phyloP scores from a whole-genome alignment of 2,797 vertebrate genomes.

The Threskiornis aethiopicus region DNA sequence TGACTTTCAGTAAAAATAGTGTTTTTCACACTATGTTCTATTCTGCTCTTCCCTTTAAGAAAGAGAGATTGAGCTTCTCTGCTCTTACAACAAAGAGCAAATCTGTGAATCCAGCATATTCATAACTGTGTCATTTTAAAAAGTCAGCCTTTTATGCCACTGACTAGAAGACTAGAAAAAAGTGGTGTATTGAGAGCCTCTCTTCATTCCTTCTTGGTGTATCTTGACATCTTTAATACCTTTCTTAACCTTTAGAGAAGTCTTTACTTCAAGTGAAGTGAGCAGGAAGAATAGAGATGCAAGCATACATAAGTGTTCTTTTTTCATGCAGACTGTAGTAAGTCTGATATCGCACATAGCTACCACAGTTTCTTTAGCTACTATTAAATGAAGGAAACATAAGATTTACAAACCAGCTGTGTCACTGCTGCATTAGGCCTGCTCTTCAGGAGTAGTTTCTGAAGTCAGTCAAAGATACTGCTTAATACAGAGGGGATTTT shows the following conservation, averaged over 20 bases:
- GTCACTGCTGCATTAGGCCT: background rate
- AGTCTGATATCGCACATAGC: background rate
- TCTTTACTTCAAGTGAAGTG: background rate
- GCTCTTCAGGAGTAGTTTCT: background rate
- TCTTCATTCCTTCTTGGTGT: background rate
- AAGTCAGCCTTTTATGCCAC: background rate
- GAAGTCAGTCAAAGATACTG: background rate
- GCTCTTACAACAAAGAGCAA: background rate
- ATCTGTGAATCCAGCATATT: background rate
- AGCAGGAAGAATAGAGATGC: background rate
- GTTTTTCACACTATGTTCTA: background rate
- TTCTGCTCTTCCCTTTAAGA: background rate
- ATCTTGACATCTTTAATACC: background rate
- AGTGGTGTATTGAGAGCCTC: background rate
- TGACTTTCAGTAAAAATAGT: background rate
- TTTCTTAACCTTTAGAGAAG: background rate
- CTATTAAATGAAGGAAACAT: background rate
- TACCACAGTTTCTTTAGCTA: background rate
- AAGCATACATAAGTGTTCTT: background rate
- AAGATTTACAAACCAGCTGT: background rate
- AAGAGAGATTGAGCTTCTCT: background rate
- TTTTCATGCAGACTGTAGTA: background rate
- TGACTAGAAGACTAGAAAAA: background rate
- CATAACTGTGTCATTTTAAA: background rate
- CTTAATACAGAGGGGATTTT: background rate